These are phyloP conservation scores for Lasioglossum lativentre DNA, from an alignment of 2,888 invertebrate species.

Conservation along the genomic window DNA sequence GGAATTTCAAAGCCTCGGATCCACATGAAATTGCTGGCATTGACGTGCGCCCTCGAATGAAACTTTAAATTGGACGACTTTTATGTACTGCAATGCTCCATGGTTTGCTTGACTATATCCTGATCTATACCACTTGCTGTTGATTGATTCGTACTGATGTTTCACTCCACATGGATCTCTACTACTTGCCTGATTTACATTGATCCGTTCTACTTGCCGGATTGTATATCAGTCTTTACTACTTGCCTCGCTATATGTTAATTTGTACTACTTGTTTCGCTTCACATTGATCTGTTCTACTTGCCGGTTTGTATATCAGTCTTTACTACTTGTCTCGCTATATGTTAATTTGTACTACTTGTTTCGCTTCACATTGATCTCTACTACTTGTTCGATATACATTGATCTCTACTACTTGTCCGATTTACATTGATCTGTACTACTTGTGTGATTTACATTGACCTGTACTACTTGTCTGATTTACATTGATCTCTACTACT, in stretches of 20 bases:
- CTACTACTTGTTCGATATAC: not conserved
- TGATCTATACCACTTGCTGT: not conserved
- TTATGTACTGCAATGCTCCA: not conserved
- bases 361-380: no score
- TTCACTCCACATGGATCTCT: not conserved
- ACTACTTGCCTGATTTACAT: not conserved
- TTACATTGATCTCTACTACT: no score
- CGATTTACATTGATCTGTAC: not conserved
- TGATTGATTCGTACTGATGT: not conserved
- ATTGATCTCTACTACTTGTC: not conserved
- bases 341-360: no score
- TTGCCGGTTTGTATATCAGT: no score
- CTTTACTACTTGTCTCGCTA: no score
- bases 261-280: not conserved
- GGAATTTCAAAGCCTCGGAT: constrained; percentile 17
- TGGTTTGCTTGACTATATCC: not conserved
- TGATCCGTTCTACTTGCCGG: not conserved
- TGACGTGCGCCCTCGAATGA: not conserved
- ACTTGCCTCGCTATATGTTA: no score
- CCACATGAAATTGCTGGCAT: not conserved
- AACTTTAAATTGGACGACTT: not conserved
- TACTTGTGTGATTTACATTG: no score
- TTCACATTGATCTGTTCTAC: no score
- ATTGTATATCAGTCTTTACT: no score
- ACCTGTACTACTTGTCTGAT: no score